phyloP scores from a whole-genome alignment of 1,140 invertebrate species.

The Pygmarrhopalites habei region DNA sequence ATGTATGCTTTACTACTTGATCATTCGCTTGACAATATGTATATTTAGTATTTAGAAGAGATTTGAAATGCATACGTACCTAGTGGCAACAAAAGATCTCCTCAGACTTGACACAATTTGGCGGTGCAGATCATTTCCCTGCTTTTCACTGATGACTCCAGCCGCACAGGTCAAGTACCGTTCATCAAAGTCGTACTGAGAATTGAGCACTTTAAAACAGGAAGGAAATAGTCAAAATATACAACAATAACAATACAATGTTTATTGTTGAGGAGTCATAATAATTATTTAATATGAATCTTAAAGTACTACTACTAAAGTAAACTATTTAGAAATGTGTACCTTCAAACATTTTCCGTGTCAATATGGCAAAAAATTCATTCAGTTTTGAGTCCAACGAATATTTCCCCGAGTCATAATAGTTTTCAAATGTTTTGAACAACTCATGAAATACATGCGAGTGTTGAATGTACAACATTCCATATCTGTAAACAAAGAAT shows the following conservation, averaged over 20 bases:
- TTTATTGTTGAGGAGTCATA: no score
- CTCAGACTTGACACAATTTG: constrained; percentile 39
- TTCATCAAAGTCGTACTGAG: constrained; percentile 78
- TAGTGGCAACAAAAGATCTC: constrained; percentile 84
- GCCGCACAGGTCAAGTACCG: constrained; percentile 37
- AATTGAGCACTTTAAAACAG: constrained; percentile 84
- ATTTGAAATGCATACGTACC: no score
- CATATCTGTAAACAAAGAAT: constrained; percentile 54
- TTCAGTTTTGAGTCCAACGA: constrained; percentile 81
- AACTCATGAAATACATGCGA: constrained; percentile 84
- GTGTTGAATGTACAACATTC: constrained; percentile 89
- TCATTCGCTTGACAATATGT: no score
- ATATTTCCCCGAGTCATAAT: constrained; percentile 73
- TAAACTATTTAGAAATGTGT: no score
- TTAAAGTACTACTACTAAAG: no score
- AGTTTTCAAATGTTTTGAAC: constrained; percentile 81
- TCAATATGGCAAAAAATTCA: constrained; percentile 83
- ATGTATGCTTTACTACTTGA: no score
- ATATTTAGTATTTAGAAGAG: no score
- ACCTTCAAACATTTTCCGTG: constrained; percentile 96
- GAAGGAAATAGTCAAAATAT: no score
- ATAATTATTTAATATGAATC: no score
- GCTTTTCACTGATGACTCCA: constrained; percentile 36
- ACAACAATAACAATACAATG: no score
- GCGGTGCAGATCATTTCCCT: constrained; percentile 36